These are phyloP conservation scores for Oscheius sp. DNA, from an alignment of 2,888 invertebrate genomes.

Conservation along the genomic window DNA sequence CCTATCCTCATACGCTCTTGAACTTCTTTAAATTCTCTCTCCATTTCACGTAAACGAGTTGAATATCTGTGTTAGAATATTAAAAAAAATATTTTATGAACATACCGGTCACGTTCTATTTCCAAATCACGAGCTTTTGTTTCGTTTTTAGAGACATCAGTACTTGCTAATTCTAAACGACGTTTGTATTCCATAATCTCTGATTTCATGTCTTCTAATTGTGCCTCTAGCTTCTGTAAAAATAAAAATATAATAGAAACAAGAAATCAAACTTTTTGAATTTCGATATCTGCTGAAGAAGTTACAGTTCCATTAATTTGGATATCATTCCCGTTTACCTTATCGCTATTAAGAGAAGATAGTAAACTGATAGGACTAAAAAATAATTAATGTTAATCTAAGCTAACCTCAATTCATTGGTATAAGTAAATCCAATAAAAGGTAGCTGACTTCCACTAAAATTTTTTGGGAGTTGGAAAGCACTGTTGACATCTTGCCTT, in stretches of 20 bases:
- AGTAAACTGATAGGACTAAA: slow-evolving; percentile 24
- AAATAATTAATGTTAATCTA: background rate
- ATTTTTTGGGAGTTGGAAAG: slow-evolving; percentile 93
- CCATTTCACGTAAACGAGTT: slow-evolving; percentile 34
- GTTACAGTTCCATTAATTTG: background rate
- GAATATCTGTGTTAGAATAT: no score
- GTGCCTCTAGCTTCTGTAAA: slow-evolving; percentile 9
- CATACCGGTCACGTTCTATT: slow-evolving; percentile 23
- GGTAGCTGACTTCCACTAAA: slow-evolving; percentile 98
- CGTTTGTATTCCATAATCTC: slow-evolving; percentile 21
- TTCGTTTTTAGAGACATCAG: slow-evolving; percentile 11
- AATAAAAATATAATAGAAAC: background rate
- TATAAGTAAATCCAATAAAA: slow-evolving; percentile 97
- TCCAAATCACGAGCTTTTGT: slow-evolving; percentile 12
- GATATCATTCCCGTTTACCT: slow-evolving; percentile 5
- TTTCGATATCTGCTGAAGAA: background rate
- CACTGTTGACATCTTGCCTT: slow-evolving; percentile 78
- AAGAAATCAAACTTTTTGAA: background rate
- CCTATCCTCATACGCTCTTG: slow-evolving; percentile 11
- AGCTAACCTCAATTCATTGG: slow-evolving; percentile 76
- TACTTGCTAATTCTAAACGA: slow-evolving; percentile 5
- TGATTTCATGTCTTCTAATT: slow-evolving; percentile 2
- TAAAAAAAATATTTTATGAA: background rate
- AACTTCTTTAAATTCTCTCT: slow-evolving; percentile 37
- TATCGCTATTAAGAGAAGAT: background rate